These are phyloP conservation scores for Pogoniulus pusillus DNA, from an alignment of 2,797 vertebrate genomes.

Conservation along the genomic window DNA sequence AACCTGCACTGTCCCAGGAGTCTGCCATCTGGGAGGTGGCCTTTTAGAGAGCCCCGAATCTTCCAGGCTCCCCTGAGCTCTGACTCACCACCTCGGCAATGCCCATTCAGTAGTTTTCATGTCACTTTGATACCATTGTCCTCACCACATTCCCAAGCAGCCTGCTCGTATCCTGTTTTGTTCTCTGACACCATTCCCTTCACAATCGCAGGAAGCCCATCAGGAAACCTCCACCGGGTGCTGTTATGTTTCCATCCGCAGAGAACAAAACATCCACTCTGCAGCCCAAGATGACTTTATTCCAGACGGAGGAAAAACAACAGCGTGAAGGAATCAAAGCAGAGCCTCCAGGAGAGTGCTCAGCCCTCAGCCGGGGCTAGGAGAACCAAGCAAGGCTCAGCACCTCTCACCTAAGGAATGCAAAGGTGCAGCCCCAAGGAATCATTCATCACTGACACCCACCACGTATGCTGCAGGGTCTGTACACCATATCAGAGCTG, in stretches of 20 bases:
- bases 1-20: background rate
- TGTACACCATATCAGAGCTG: background rate
- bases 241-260: slow-evolving; percentile 63
- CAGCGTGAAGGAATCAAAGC: slow-evolving; percentile 27
- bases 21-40: background rate
- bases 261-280: slow-evolving; percentile 68
- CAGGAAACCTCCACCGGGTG: slow-evolving; percentile 49
- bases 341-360: slow-evolving; percentile 9
- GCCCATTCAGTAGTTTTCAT: slow-evolving; percentile 69
- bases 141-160: slow-evolving; percentile 49
- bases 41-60: background rate
- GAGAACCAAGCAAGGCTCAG: background rate
- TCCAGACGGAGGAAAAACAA: slow-evolving; percentile 62
- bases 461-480: background rate
- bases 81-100: slow-evolving; percentile 9
- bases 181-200: slow-evolving; percentile 64
- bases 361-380: background rate
- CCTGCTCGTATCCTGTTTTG: slow-evolving; percentile 71
- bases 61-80: slow-evolving; percentile 17
- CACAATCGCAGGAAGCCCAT: slow-evolving; percentile 68
- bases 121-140: slow-evolving; percentile 46
- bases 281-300: slow-evolving; percentile 60
- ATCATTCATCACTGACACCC: background rate
- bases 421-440: background rate
- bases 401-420: background rate